Evolutionary conservation across 2,797 vertebrate species (phyloP), one percentile per base, ranked within the genome.

Genomic region (Danio albolineatus): DNA sequence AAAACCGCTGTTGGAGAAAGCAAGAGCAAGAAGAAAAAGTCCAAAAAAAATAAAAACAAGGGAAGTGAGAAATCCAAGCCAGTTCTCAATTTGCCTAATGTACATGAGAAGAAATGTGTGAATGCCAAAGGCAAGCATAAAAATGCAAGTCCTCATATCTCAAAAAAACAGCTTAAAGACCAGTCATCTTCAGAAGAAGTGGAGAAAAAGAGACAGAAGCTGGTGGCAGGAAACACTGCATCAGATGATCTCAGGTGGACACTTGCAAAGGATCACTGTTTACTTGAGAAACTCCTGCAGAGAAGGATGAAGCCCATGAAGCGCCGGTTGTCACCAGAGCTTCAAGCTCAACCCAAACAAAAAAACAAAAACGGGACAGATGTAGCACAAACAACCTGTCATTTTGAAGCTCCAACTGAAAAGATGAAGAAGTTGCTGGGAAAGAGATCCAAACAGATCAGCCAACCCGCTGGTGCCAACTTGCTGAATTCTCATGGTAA

Each of bases 151-250:
- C 5, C 21, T 62, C 19, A 39, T 44, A 19, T 54, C 16, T 75
- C 64, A 56, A 66, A 10, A 7, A 72, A n/a, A 54, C 17, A 16
- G 16, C 73, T 64, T 48, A 56, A 49, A 41, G 51, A 39, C 6
- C 49, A 64, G 60, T 19, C 19, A 85, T 49, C 6, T 69, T 86
- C 70, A 19, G 82, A 76, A 9, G 36, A 83, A 36, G 79, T 71
- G 19, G 81, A 82, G 78, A 73, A 85, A 41, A 49, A 51, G 14
- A 83, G 49, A 3, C 48, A 53, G 6, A 53, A 38, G 46, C 46
- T 36, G 61, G 10, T 59, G 13, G 84, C 57, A 38, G 87, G 57
- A n/a, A 85, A 56, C 36, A 12, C 1, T 17, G 73, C 39, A 39
- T 8, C 59, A 21, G 78, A 86, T 53, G 60, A 83, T 12, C 16